These are phyloP conservation scores for Halichondria panicea DNA, from an alignment of 37 sponge, comb jelly and placozoan species.

Conservation along the genomic window DNA sequence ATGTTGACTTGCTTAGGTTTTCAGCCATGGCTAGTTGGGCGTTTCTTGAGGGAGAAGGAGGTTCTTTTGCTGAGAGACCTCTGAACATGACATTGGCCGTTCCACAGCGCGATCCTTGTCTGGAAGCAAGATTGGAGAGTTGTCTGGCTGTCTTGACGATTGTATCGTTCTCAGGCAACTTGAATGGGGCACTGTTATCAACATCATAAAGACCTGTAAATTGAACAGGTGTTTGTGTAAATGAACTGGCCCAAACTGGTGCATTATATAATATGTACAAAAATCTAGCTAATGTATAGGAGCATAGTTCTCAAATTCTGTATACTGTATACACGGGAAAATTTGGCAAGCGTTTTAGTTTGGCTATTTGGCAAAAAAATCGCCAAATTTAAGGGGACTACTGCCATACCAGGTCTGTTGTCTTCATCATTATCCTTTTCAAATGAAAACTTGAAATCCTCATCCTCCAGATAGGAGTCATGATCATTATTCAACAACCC, in stretches of 20 bases:
- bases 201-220: background rate
- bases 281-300: no score
- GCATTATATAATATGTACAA: no score
- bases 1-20: background rate
- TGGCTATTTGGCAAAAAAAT: no score
- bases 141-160: constrained; percentile 44
- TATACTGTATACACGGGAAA: no score
- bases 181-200: constrained; percentile 7
- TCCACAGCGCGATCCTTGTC: constrained; percentile 16
- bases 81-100: no score
- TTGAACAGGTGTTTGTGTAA: no score
- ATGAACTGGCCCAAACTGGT: no score
- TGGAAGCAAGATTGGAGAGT: constrained; percentile 29
- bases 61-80: background rate
- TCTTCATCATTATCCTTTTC: background rate
- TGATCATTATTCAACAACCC: background rate
- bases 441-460: constrained; percentile 1
- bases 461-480: background rate
- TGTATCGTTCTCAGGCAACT: constrained; percentile 61
- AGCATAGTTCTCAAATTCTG: no score
- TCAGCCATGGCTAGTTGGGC: background rate
- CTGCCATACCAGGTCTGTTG: background rate
- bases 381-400: no score
- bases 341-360: no score
- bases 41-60: background rate